Percentiles rank a stretch among this genome's conserved stretches.
Evolutionary conservation across 2,888 invertebrate species (phyloP).

Genomic region (Mythimna albipuncta): DNA sequence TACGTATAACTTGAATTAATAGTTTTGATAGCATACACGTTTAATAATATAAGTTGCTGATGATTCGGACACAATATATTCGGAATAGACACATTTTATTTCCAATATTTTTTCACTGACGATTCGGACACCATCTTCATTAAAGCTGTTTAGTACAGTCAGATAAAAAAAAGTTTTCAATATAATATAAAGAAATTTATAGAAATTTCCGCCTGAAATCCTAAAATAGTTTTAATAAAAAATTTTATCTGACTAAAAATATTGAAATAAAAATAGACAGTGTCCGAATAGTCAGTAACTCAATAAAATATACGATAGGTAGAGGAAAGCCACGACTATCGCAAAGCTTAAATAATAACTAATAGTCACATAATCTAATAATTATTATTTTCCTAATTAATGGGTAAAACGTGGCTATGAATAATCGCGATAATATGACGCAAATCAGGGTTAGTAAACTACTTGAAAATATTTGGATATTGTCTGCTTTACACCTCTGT

Average conservation of each 20-base stretch:
- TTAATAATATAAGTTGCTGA: background rate
- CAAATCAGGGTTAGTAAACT: constrained; percentile 15
- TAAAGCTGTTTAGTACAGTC: no score
- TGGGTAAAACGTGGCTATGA: constrained; percentile 29
- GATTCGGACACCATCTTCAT: no score
- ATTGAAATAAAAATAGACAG: no score
- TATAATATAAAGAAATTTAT: no score
- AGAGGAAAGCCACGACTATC: constrained; percentile 22
- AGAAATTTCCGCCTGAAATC: no score
- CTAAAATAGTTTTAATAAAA: no score
- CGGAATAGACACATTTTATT: no score
- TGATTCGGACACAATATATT: no score
- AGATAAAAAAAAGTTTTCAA: no score
- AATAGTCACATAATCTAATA: constrained; percentile 19
- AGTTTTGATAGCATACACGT: constrained; percentile 1
- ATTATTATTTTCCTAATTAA: constrained; percentile 25
- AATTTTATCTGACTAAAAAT: no score
- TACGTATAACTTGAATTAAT: constrained; percentile 15
- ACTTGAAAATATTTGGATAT: constrained; percentile 39
- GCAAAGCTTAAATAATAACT: constrained; percentile 27
- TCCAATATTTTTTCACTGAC: no score
- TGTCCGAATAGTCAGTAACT: no score
- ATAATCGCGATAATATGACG: constrained; percentile 23
- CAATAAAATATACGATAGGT: background rate
- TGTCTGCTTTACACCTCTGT: constrained; percentile 12